A percentile compares a stretch with the other conserved stretches of the same genome.
Conservation (phyloP, 2,888 invertebrate genomes). For the Pristionchus mayeri region DNA sequence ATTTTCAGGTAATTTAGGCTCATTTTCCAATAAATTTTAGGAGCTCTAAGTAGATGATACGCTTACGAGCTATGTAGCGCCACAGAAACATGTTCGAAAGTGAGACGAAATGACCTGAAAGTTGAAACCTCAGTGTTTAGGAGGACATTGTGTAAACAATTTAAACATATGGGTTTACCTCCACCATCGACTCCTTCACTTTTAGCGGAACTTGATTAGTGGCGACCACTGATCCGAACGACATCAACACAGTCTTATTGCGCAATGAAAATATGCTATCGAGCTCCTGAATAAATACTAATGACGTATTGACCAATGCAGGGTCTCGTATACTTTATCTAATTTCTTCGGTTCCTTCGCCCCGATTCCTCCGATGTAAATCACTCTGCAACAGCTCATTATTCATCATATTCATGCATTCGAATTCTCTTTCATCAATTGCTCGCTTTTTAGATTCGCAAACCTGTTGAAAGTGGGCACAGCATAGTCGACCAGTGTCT, state of each 20-base stretch:
- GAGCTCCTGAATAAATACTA: background rate
- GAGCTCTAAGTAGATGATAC: no score
- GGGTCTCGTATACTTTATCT: background rate
- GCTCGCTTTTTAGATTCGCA: background rate
- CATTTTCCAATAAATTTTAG: no score
- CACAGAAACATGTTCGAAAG: no score
- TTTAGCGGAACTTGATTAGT: background rate
- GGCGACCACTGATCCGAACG: background rate
- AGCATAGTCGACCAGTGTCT: slow-evolving; percentile 28
- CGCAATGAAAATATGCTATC: background rate
- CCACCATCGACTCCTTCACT: background rate
- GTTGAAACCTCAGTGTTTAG: background rate
- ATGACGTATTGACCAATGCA: background rate
- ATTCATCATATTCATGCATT: background rate
- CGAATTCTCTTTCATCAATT: no score
- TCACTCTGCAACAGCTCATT: background rate
- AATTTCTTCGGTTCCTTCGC: no score
- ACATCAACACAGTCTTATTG: background rate
- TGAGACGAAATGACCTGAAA: no score
- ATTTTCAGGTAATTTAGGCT: no score
- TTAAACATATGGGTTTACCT: background rate
- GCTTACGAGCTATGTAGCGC: no score
- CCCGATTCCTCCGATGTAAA: background rate
- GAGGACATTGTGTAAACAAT: background rate
- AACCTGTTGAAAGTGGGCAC: background rate